Conservation (phyloP, 2,797 vertebrate species). For the Pseudochaenichthys georgianus region DNA sequence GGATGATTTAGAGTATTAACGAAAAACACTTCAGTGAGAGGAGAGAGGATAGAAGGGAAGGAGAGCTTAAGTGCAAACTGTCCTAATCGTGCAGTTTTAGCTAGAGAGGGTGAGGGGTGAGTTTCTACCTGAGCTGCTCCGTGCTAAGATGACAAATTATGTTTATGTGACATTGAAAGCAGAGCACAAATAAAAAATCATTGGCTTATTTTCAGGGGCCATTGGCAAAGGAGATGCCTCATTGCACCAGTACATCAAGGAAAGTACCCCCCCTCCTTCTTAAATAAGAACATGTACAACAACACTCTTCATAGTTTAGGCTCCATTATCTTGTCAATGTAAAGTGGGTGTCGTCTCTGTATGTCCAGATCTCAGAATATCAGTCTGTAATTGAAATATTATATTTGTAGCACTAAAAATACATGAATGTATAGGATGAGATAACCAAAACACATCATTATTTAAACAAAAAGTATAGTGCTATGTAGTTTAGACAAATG, state of each 20-base stretch:
- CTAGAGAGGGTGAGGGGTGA: slow-evolving; percentile 24
- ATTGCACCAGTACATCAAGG: neutral
- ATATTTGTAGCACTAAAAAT: neutral
- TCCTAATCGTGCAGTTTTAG: slow-evolving; percentile 33
- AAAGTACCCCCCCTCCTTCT: neutral
- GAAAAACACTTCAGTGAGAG: slow-evolving; percentile 50
- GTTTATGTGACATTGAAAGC: slow-evolving; percentile 11
- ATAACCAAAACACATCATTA: no score
- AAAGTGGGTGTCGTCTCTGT: no score
- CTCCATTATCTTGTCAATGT: no score
- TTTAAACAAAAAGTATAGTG: neutral
- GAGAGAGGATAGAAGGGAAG: slow-evolving; percentile 27
- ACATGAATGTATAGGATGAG: no score
- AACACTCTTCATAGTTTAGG: neutral
- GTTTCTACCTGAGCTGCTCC: slow-evolving; percentile 24
- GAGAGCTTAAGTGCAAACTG: slow-evolving; percentile 38
- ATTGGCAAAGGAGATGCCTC: slow-evolving; percentile 4
- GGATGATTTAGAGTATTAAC: slow-evolving; percentile 50
- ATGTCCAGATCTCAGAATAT: neutral
- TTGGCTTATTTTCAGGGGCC: neutral
- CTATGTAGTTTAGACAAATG: neutral
- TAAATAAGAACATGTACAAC: neutral
- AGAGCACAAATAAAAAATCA: slow-evolving; percentile 6
- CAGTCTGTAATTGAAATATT: neutral
- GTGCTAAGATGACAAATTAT: neutral